Base-by-base conservation (phyloP, 1,140 invertebrate species). In the Camponotus vicinus region DNA sequence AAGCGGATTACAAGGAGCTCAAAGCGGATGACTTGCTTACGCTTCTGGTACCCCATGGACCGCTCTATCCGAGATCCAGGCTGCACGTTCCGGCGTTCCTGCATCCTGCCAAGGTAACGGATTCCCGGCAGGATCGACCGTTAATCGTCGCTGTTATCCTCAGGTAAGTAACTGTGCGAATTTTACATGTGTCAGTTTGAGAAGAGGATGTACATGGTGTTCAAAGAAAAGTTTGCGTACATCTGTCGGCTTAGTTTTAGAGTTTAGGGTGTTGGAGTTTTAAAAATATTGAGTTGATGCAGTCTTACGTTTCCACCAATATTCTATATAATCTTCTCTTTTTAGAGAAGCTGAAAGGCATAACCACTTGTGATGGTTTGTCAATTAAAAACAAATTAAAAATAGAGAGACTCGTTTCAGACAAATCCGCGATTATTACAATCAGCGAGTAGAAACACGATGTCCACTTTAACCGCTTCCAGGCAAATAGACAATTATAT, bases 31-130 rank as follows among this genome's bases (percentile, higher is more conserved):
- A 98, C 55, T 96, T 97, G 37, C 95, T 98, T 0, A 97, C 97
- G 0, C 96, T 98, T n/a, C 94, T 98, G n/a, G 95, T 98, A n/a
- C 98, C 98, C 0, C 97, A 98, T 92, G 97, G 97, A 42, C 97
- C 98, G 0, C 95, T 98, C 4, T 98, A 98, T 95, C 98, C 98
- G 1, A 96, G 98, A 89, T 98, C 98, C n/a, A 97, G 97, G 88
- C 95, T 98, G 59, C 98, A 98, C 94, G 96, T 98, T 1, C 98
- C 98, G 2, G 98, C 98, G 1, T 98, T 98, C 92, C 95, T 98
- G n/a, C 97, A 98, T 63, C 96, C 96, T 90, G 6, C 87, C 89
- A 85, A 96, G 88, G 92, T 95, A 82, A 95, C 96, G 80, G 96
- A 96, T 91, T 90, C 96, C 93, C 88, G 94, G 91, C 9, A 94